Evolutionary conservation across 2,113 vertebrate genomes (phyloP).

Genomic region (Protobothrops flavoviridis): DNA sequence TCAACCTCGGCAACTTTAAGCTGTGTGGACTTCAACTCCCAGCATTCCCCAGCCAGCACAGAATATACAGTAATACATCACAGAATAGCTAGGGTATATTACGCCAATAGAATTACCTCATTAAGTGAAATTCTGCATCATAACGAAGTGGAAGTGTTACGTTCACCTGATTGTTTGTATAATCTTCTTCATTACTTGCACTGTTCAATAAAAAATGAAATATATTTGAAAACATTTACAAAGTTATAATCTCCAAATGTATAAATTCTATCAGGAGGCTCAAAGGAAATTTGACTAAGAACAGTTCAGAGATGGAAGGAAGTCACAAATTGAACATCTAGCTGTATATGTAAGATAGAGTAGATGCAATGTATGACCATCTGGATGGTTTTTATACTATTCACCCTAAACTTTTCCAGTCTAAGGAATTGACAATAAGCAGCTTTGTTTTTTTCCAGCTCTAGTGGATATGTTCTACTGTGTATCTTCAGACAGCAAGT

Average conservation of each 20-base stretch:
- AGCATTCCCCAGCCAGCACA: background rate
- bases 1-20: background rate
- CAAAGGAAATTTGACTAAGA: background rate
- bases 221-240: background rate
- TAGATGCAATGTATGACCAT: background rate
- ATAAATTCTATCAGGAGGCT: background rate
- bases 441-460: background rate
- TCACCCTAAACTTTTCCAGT: background rate
- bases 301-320: background rate
- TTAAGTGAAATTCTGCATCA: conserved; percentile 82
- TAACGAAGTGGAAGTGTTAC: conserved; percentile 79
- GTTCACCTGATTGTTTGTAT: conserved; percentile 74
- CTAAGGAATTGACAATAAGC: background rate
- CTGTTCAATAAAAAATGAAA: conserved; percentile 62
- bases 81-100: background rate
- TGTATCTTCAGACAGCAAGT: background rate
- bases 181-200: conserved; percentile 77
- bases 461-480: background rate
- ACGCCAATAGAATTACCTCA: conserved; percentile 69
- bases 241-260: background rate
- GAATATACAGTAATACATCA: background rate
- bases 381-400: background rate
- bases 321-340: background rate
- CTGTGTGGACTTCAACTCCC: background rate
- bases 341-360: background rate